phyloP scores from a whole-genome alignment of 2,797 vertebrate species.

The Sternotherus odoratus region DNA sequence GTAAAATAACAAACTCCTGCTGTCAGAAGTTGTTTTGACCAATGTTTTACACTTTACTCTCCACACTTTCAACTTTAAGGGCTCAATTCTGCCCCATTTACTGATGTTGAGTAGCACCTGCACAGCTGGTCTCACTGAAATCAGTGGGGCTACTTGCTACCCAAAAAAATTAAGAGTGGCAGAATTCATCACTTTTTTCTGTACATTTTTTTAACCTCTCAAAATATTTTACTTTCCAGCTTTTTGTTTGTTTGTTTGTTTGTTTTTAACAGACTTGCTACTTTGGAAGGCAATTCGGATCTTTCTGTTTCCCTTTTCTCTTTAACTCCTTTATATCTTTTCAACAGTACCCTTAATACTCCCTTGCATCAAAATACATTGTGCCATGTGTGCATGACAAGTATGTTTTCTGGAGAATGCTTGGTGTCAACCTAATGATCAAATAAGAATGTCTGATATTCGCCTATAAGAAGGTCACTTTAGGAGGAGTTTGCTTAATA shows the following conservation, averaged over 20 bases:
- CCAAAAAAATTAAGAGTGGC: not conserved
- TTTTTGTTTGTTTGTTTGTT: not conserved
- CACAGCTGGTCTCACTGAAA: not conserved
- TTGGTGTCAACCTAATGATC: not conserved
- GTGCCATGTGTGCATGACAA: not conserved
- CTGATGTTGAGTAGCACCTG: not conserved
- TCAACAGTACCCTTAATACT: not conserved
- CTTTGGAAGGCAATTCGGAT: not conserved
- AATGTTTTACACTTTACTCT: not conserved
- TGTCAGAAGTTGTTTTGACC: not conserved
- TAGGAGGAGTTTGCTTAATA: not conserved
- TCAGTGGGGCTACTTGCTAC: not conserved
- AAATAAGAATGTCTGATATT: not conserved
- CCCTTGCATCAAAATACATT: not conserved
- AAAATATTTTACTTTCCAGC: not conserved
- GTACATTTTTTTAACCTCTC: not conserved
- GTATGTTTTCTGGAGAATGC: not conserved
- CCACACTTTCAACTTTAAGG: not conserved
- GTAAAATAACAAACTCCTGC: not conserved
- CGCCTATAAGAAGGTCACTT: not conserved
- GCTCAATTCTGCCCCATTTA: not conserved
- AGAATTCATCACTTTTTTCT: not conserved
- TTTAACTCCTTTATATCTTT: not conserved
- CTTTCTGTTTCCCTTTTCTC: not conserved
- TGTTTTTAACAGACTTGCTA: not conserved